These are phyloP conservation scores for Nemapogon koenigi DNA, from an alignment of 2,888 invertebrate genomes.

Conservation along the genomic window DNA sequence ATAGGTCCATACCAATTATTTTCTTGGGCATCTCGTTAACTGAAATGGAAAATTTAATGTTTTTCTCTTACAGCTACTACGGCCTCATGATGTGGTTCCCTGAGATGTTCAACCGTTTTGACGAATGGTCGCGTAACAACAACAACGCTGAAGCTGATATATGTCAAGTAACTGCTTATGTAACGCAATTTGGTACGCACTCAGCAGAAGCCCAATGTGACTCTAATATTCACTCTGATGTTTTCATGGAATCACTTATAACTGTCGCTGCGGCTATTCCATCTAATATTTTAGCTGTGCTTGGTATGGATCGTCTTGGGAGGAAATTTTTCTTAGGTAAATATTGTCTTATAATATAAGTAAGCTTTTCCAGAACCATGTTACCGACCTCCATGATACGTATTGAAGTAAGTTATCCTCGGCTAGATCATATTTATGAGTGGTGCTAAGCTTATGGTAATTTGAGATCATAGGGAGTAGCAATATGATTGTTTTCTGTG, in stretches of 20 bases:
- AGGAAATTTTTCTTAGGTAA: constrained; percentile 83
- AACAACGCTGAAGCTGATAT: constrained; percentile 72
- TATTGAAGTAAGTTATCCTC: too few species aligned
- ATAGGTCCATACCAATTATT: too few species aligned
- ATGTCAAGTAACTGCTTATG: constrained; percentile 77
- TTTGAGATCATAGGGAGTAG: too few species aligned
- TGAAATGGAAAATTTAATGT: too few species aligned
- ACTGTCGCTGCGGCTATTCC: constrained; percentile 87
- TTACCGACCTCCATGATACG: too few species aligned
- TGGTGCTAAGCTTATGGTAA: too few species aligned
- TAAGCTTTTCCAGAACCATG: neutral
- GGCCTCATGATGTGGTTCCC: constrained; percentile 98
- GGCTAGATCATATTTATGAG: too few species aligned
- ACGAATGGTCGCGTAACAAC: constrained; percentile 75
- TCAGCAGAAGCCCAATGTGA: constrained; percentile 66
- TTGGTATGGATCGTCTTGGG: constrained; percentile 86
- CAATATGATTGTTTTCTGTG: too few species aligned
- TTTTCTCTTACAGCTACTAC: constrained; percentile 90
- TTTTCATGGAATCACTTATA: constrained; percentile 86
- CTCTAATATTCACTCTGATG: constrained; percentile 76
- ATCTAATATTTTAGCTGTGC: constrained; percentile 81
- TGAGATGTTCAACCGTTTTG: constrained; percentile 90
- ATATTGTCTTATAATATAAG: too few species aligned
- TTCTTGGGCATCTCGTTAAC: too few species aligned
- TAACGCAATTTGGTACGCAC: constrained; percentile 72